phyloP scores from a whole-genome alignment of 1,140 invertebrate genomes.

The Bombyx mandarina region DNA sequence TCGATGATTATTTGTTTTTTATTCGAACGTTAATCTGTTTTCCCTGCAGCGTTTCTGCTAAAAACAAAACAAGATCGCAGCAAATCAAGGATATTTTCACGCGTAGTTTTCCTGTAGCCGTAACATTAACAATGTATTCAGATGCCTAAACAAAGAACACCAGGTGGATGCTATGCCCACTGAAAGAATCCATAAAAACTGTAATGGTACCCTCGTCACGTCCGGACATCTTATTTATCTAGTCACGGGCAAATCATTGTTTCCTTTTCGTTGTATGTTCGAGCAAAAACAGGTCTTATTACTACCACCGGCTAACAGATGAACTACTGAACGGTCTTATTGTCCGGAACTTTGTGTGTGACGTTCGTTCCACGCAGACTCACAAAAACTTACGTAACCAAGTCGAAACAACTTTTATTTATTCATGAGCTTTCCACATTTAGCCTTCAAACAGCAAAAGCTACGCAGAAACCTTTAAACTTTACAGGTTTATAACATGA shows the following conservation, averaged over 20 bases:
- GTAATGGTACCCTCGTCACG: constrained; percentile 59
- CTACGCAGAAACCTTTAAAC: not conserved
- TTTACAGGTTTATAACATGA: not conserved
- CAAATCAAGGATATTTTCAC: constrained; percentile 14
- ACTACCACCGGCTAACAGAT: constrained; percentile 44
- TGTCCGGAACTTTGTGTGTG: constrained; percentile 41
- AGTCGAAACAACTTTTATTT: constrained; percentile 19
- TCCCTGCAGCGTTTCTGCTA: too few relatives aligned
- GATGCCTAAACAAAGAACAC: constrained; percentile 44
- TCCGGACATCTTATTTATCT: constrained; percentile 64
- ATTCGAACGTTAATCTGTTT: too few relatives aligned
- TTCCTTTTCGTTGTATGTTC: constrained; percentile 41
- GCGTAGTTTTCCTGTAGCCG: constrained; percentile 15
- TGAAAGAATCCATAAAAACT: constrained; percentile 60
- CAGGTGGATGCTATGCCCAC: constrained; percentile 40
- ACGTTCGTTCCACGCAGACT: constrained; percentile 32
- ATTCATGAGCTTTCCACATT: constrained; percentile 20
- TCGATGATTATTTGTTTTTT: constrained; percentile 9
- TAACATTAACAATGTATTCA: constrained; percentile 43
- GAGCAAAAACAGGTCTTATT: constrained; percentile 54
- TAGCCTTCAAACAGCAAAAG: not conserved
- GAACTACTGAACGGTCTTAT: constrained; percentile 37
- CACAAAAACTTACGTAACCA: constrained; percentile 19
- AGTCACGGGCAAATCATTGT: constrained; percentile 61
- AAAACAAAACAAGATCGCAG: not conserved